These are phyloP conservation scores for Aspidoscelis tigris DNA, from an alignment of 2,113 vertebrate species.

Conservation along the genomic window DNA sequence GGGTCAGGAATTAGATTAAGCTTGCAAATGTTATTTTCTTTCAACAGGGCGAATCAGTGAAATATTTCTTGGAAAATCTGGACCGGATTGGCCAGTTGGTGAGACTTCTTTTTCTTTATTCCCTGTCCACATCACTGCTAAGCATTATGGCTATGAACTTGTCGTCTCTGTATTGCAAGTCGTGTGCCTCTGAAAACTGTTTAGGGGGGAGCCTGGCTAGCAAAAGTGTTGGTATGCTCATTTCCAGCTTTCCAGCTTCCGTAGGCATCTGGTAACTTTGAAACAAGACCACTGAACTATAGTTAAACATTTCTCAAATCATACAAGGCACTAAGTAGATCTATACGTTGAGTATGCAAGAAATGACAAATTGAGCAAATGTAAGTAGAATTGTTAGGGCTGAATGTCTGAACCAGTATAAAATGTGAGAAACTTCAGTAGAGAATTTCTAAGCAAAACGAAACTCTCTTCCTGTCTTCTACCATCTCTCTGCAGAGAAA, in stretches of 20 bases:
- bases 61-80: constrained; percentile 97
- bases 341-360: background rate
- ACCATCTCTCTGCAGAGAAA: background rate
- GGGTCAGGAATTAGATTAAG: constrained; percentile 11
- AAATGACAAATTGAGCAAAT: background rate
- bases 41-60: constrained; percentile 93
- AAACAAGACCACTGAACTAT: too few species aligned
- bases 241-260: too few species aligned
- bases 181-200: too few species aligned
- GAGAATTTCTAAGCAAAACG: background rate
- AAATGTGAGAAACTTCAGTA: background rate
- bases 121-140: too few species aligned
- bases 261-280: too few species aligned
- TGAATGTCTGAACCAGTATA: background rate
- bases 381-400: background rate
- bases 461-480: background rate
- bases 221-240: too few species aligned
- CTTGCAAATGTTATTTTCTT: constrained; percentile 28
- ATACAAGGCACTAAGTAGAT: background rate
- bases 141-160: too few species aligned
- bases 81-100: constrained; percentile 97
- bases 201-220: too few species aligned
- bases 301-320: background rate
- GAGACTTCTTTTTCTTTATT: constrained; percentile 65
- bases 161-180: too few species aligned